Base-by-base conservation (phyloP, 1,140 invertebrate genomes). In the Drosophila kikkawai region DNA sequence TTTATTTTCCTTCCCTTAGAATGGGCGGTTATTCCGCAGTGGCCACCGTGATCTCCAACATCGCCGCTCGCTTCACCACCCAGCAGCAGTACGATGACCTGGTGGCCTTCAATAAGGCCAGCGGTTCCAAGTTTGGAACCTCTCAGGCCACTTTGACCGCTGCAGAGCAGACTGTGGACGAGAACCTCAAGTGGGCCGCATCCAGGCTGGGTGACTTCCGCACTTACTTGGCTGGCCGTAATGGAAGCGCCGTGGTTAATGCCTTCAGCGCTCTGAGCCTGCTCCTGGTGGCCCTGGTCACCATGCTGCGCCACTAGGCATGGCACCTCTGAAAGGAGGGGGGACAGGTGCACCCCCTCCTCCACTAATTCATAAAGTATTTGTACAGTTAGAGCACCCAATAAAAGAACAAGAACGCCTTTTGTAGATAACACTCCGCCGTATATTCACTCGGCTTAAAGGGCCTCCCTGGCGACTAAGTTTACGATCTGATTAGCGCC, bases 21-120 rank as follows among this genome's bases (percentile, higher is more conserved):
- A 92, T 84, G 92, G 93, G 74, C 47, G 93, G 93, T 15, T 79
- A 93, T 34, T 91, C 92, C 5, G 86, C 93, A 36, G 91, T 94
- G 17, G 75, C 91, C 8, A 93, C 93, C 6, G 93, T 93, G 4
- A 76, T 94, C 8, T 93, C 90, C 45, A 93, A 93, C 51, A 93
- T 94, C 50, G 93, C 93, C 15, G 60, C 76, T 2, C 93, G 93
- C 17, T 93, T 94, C 36, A 82, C 94, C 9, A 93, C 91, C 36
- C 75, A 93, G 53, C 68, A 69, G 37, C 93, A 94, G 75, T 85
- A 93, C 7, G 69, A 79, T 0, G 77, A 85, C 0, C 69, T 93
- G 39, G 5, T 80, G 36, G 59, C 22, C 12, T 93, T 92, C 66
- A 92, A 88, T 47, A 32, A 8, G 1, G 58, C 37, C 7, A 82